Base-by-base conservation (phyloP, 2,113 vertebrate genomes). In the Phyllostomus hastatus region DNA sequence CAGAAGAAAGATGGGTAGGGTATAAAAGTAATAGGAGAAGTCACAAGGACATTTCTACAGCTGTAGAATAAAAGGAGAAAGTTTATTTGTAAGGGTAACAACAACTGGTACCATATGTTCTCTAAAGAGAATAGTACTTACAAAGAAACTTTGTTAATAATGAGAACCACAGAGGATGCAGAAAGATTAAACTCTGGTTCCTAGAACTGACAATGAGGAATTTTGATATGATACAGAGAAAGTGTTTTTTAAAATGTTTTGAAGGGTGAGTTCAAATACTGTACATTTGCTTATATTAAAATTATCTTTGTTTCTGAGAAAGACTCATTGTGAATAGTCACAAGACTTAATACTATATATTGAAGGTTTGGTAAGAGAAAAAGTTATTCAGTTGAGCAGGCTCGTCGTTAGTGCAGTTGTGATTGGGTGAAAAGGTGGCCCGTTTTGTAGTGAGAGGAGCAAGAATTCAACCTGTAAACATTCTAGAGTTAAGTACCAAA, bases 391-490 rank as follows among this genome's bases (percentile, higher is more conserved):
- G 64, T 41, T 35, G 35, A 97, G 26, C 16, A 85, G 48, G 24
- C 12, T 95, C 66, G 90, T 16, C 79, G 20, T 54, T 92, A 16
- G 4, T 12, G 41, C 67, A 84, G 78, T 95, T 94, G 19, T 90
- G 90, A 85, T 38, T 95, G 19, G 0, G 0, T 87, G 33, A 83
- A 35, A 97, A 9, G 2, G 95, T 86, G 52, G 78, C 33, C 66
- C 17, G 91, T 93, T 93, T 96, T 97, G 1, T 14, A 97, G 78
- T 81, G 14, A 95, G 4, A 31, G 79, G 59, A 33, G 50, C 38
- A 95, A 95, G 94, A 97, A 95, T 91, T 94, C 97, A 97, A 97
- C 20, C 8, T 95, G 9, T 73, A 96, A 97, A 89, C 12, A 67
- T n/a, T 97, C 72, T 96, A 66, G 12, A 96, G 6, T 19, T 92